Evolutionary conservation across 2,888 invertebrate genomes (phyloP).

Genomic region (Tigriopus californicus): DNA sequence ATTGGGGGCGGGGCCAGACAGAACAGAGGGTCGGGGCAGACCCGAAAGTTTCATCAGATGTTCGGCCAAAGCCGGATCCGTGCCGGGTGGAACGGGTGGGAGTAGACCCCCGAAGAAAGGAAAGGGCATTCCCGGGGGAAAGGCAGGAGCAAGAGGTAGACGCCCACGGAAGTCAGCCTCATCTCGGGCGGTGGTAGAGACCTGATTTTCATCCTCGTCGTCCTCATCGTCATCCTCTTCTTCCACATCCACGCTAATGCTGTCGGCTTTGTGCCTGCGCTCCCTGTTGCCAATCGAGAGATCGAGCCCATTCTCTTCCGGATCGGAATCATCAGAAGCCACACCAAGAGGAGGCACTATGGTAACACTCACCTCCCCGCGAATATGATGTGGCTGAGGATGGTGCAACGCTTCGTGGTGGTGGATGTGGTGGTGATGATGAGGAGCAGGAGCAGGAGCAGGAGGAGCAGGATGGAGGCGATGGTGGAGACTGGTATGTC

Average conservation of each 20-base stretch:
- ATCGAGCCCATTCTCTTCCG: neutral
- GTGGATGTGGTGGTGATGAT: too few relatives aligned
- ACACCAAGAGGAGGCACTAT: neutral
- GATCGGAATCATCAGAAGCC: neutral
- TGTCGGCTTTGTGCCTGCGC: neutral
- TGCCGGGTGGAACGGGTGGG: neutral
- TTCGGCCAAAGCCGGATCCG: slow-evolving; percentile 11
- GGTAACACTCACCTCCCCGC: neutral
- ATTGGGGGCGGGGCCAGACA: neutral
- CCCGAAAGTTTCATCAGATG: slow-evolving; percentile 5
- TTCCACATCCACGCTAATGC: slow-evolving; percentile 3
- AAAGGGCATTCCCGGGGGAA: neutral
- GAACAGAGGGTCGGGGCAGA: neutral
- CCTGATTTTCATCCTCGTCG: neutral
- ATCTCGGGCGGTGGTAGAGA: neutral
- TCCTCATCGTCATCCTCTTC: neutral
- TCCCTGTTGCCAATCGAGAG: neutral
- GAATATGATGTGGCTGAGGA: neutral
- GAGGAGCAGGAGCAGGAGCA: too few relatives aligned
- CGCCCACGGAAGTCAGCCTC: neutral
- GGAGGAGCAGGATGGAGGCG: too few relatives aligned
- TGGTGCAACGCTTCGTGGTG: too few relatives aligned
- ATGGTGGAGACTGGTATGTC: too few relatives aligned
- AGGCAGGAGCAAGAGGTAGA: neutral
- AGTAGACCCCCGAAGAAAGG: slow-evolving; percentile 4